Base-by-base conservation (phyloP, 2,888 invertebrate genomes). In the Perithous albicinctus region DNA sequence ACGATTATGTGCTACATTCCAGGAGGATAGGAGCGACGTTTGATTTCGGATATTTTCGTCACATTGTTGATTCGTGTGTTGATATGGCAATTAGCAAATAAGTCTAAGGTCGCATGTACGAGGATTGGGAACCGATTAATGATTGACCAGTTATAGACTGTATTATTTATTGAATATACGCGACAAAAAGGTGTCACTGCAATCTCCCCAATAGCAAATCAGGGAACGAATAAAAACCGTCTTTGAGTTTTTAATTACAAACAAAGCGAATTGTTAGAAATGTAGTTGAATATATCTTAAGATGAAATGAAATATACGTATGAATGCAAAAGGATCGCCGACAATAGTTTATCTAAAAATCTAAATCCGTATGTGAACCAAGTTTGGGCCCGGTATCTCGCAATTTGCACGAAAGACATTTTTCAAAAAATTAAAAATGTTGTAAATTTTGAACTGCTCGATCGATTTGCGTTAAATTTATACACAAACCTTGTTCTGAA, bases 1-100 rank as follows among this genome's bases (percentile, higher is more conserved):
- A 70, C 77, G 63, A 64, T 64, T 43, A 56, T 43, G 32, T 54
- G 77, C 43, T 70, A 78, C 1, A 32, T 64, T 70, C 70, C 29
- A 26, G 10, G 48, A 23, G 48, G n/a, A 8, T 2, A 2, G 7
- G 1, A 26, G 51, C 20, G 23, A 54, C 8, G 0, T n/a, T 56
- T 23, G 26, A 59, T 70, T 59, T 43, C n/a, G 12, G 59, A 32
- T 38, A 18, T 32, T n/a, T 29, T 20, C 5, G 12, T n/a, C 15
- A n/a, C n/a, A 15, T 15, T 2, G 32, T 59, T 3, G 18, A 35
- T 59, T 56, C 29, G 56, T 29, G 29, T 32, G 59, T 59, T 29
- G 15, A 59, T 56, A 29, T 29, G n/a, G 15, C 29, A 29, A 29
- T 56, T 29, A 56, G 7, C 54, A 29, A 29, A 56, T 29, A n/a